Percentiles rank a stretch among this genome's conserved stretches.
phyloP scores from a whole-genome alignment of 2,888 invertebrate genomes.

The Podotricha telesiphe region DNA sequence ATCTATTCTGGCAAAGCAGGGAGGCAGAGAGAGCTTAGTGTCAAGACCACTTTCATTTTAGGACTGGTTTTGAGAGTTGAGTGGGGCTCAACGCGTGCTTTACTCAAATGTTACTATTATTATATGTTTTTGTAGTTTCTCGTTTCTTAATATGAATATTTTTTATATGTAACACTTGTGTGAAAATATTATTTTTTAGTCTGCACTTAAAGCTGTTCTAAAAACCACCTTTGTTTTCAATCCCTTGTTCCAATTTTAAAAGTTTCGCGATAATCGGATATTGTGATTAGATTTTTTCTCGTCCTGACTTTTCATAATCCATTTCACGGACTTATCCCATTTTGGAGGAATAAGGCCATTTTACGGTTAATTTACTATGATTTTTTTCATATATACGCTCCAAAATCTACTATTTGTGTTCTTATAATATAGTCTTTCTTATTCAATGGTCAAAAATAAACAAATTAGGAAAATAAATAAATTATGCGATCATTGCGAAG shows the following conservation, averaged over 20 bases:
- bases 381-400: neutral
- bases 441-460: too few species aligned
- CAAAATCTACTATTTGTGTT: neutral
- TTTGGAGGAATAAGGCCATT: conserved; percentile 17
- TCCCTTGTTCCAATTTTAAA: conserved; percentile 44
- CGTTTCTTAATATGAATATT: too few species aligned
- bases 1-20: too few species aligned
- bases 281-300: conserved; percentile 28
- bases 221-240: conserved; percentile 28
- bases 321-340: conserved; percentile 20
- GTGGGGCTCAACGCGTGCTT: too few species aligned
- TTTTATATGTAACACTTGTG: neutral
- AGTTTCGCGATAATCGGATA: conserved; percentile 41
- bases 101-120: too few species aligned
- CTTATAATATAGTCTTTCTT: neutral
- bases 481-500: too few species aligned
- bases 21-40: too few species aligned
- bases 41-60: too few species aligned
- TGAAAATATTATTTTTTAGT: neutral
- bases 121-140: too few species aligned
- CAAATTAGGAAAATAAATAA: too few species aligned
- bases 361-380: conserved; percentile 15
- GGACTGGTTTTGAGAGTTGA: too few species aligned
- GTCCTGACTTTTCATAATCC: conserved; percentile 20
- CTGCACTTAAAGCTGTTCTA: neutral